These are phyloP conservation scores for Calephelis virginiensis DNA, from an alignment of 1,140 invertebrate species.

Conservation along the genomic window DNA sequence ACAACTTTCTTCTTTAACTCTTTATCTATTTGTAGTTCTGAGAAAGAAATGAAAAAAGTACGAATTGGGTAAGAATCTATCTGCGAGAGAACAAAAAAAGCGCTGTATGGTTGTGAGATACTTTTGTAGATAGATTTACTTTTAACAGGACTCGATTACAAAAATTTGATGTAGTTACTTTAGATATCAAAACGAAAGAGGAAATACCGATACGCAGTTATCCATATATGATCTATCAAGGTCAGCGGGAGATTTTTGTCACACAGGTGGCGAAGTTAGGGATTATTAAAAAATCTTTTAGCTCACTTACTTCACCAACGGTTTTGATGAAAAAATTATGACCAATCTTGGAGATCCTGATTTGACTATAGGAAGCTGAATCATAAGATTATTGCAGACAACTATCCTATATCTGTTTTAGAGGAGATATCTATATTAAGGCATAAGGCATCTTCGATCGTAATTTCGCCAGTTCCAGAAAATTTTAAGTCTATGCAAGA, in stretches of 20 bases:
- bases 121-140: no score
- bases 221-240: background rate
- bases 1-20: background rate
- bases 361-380: background rate
- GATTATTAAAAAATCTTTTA: background rate
- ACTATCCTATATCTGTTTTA: slow-evolving; percentile 15
- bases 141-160: no score
- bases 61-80: no score
- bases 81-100: no score
- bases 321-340: background rate
- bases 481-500: background rate
- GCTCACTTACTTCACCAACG: background rate
- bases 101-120: no score
- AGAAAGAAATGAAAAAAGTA: no score
- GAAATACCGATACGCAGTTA: background rate
- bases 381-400: background rate
- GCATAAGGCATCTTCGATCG: background rate
- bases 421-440: background rate
- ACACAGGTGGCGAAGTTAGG: background rate
- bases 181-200: background rate
- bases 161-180: no score
- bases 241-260: background rate
- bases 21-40: no score
- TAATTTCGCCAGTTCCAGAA: background rate
- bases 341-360: background rate